Evolutionary conservation across 2,797 vertebrate species (phyloP), one percentile per base, ranked within the genome.

Genomic region (Melanotaenia trifasciata): DNA sequence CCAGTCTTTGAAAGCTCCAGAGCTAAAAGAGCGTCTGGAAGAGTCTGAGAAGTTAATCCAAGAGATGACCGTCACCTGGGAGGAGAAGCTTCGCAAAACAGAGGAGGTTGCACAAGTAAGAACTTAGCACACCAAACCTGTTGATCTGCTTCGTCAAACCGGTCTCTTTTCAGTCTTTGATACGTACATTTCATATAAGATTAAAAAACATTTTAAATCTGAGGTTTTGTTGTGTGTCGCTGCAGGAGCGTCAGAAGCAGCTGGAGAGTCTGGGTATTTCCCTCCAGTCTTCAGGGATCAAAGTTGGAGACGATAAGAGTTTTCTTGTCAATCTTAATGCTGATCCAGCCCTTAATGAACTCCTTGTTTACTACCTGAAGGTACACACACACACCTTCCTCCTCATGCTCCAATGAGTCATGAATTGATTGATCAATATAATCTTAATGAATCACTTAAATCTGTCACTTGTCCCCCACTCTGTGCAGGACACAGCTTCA

Each of bases 331-430:
- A 99, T 88, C 86, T 99, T 72, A 99, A 99, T 5, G 98, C 98
- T 2, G 98, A 99, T 90, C 98, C 98, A 16, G 98, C 98, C 33
- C 96, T 99, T 72, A 99, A 99, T 63, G 97, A 99, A 82, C 96
- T 99, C 56, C 93, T 99, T 67, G 98, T 99, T 11, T 99, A 99
- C 85, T 99, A 99, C 87, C 94, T 99, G 71, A 99, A 99, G 96
- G 98, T 99, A 74, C 35, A 12, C 20, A 64, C 38, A n/a, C 45
- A n/a, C 20, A 47, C 20, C 7, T 47, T 38, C 36, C 36, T 38
- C 36, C 3, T 38, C 36, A 38, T 38, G 36, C 36, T 38, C 36
- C 36, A 38, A 36, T 36, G 10, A 36, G 12, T 36, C 28, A 30
- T 30, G 28, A 30, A 0, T 30, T 30, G 28, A 30, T 30, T 30